Conservation (phyloP, 1,140 invertebrate genomes). For the Drosophila tsacasi region DNA sequence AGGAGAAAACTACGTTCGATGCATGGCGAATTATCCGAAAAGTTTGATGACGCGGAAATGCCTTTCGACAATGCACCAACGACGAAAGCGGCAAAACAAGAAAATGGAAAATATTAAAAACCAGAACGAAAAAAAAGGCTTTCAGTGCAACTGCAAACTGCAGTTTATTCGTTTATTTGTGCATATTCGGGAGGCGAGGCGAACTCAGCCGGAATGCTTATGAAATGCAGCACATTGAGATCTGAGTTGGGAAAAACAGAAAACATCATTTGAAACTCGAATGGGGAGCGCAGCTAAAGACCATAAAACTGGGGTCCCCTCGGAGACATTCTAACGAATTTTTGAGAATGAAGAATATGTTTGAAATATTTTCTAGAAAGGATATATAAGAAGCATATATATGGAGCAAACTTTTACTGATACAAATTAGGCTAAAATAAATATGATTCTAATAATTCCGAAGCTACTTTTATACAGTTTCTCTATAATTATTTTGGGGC, state of each 20-base stretch:
- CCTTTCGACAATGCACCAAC: slow-evolving; percentile 52
- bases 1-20: slow-evolving; percentile 47
- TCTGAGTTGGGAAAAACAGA: slow-evolving; percentile 7
- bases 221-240: slow-evolving; percentile 37
- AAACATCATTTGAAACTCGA: slow-evolving; percentile 38
- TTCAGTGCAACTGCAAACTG: slow-evolving; percentile 23
- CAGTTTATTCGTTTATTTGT: slow-evolving; percentile 48
- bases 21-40: slow-evolving; percentile 66
- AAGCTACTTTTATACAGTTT: neutral
- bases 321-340: neutral
- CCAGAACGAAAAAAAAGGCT: slow-evolving; percentile 6
- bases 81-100: slow-evolving; percentile 22
- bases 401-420: too few relatives aligned
- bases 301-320: neutral
- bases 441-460: neutral
- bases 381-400: neutral
- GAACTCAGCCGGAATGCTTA: slow-evolving; percentile 56
- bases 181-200: slow-evolving; percentile 38
- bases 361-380: neutral
- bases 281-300: slow-evolving; percentile 1
- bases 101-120: slow-evolving; percentile 25
- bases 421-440: neutral
- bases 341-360: neutral
- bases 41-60: slow-evolving; percentile 72
- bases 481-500: neutral